Conservation (phyloP, 2,797 vertebrate genomes). For the Dendrocincla fuliginosa region DNA sequence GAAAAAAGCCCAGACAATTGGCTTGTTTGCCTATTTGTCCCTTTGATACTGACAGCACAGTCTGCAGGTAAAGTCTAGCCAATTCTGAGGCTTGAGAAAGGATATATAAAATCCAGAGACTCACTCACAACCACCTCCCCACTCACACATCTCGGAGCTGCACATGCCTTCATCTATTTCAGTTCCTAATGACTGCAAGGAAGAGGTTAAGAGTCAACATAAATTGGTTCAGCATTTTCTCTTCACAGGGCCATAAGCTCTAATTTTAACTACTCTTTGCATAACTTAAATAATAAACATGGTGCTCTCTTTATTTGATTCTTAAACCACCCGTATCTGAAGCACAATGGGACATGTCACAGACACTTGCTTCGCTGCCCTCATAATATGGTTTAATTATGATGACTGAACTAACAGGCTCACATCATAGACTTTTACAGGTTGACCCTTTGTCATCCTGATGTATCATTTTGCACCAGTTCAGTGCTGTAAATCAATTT, state of each 20-base stretch:
- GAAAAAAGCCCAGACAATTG: neutral
- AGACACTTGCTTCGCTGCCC: slow-evolving; percentile 71
- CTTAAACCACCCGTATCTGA: slow-evolving; percentile 50
- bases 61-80: neutral
- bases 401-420: slow-evolving; percentile 82
- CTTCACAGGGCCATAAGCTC: neutral
- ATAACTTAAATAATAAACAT: neutral
- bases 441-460: slow-evolving; percentile 86
- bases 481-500: slow-evolving; percentile 99
- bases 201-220: neutral
- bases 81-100: neutral
- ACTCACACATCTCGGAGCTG: neutral
- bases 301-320: neutral
- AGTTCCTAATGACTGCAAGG: neutral
- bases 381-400: slow-evolving; percentile 80
- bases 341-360: slow-evolving; percentile 63
- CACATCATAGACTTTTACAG: slow-evolving; percentile 87
- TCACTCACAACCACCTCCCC: neutral
- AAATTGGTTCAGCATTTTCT: neutral
- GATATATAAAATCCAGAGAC: neutral
- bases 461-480: slow-evolving; percentile 98
- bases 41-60: neutral
- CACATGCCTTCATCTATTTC: neutral
- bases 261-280: neutral
- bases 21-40: neutral